phyloP scores from a whole-genome alignment of 2,888 invertebrate species.

The Coleophora flavipennella region DNA sequence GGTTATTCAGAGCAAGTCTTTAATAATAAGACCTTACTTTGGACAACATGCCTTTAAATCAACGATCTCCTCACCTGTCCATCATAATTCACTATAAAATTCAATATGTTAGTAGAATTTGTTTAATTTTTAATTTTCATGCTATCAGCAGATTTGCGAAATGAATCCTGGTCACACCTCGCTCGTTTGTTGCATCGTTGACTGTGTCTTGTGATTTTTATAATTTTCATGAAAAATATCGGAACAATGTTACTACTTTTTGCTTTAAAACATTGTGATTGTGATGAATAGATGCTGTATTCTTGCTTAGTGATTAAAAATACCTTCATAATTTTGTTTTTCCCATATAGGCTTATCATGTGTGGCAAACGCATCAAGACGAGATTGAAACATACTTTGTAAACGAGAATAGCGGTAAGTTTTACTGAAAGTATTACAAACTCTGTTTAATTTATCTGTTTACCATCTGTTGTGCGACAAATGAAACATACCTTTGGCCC shows the following conservation, averaged over 20 bases:
- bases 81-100: no score
- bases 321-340: slow-evolving; percentile 7
- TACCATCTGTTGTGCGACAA: slow-evolving; percentile 17
- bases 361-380: slow-evolving; percentile 59
- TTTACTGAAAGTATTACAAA: slow-evolving; percentile 24
- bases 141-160: no score
- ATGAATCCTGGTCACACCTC: no score
- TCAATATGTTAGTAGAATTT: no score
- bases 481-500: slow-evolving; percentile 21
- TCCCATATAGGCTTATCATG: slow-evolving; percentile 40
- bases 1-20: no score
- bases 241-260: slow-evolving; percentile 47
- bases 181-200: slow-evolving; percentile 34
- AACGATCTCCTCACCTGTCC: no score
- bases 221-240: slow-evolving; percentile 58
- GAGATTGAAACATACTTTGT: slow-evolving; percentile 64
- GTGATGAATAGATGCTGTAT: slow-evolving; percentile 23
- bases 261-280: slow-evolving; percentile 34
- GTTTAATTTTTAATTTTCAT: no score
- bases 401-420: slow-evolving; percentile 57
- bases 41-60: no score
- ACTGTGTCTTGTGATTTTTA: slow-evolving; percentile 50
- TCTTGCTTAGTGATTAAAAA: slow-evolving; percentile 12
- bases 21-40: no score
- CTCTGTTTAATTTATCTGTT: slow-evolving; percentile 19